Evolutionary conservation across 2,888 invertebrate species (phyloP).

Genomic region (Adelphocoris suturalis): DNA sequence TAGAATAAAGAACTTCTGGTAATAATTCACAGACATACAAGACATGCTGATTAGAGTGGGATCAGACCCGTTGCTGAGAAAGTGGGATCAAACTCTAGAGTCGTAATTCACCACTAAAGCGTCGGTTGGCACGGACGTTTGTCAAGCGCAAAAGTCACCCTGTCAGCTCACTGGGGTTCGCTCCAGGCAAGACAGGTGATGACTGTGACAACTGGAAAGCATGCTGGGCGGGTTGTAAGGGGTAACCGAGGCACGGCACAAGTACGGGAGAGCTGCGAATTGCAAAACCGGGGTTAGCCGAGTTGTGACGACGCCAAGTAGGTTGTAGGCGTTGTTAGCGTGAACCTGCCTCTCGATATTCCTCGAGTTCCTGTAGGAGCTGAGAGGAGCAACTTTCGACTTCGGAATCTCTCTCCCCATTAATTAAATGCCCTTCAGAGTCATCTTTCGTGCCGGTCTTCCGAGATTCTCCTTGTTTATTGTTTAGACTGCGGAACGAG

Average conservation of each 20-base stretch:
- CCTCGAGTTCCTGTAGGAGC: neutral
- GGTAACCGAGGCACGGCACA: neutral
- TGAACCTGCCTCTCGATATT: neutral
- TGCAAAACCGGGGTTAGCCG: too few relatives aligned
- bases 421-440: neutral
- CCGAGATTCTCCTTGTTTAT: neutral
- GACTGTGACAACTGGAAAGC: constrained; percentile 1
- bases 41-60: too few relatives aligned
- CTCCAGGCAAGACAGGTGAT: neutral
- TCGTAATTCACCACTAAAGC: neutral
- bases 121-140: neutral
- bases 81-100: neutral
- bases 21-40: too few relatives aligned
- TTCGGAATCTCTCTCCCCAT: neutral
- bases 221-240: neutral
- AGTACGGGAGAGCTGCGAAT: neutral
- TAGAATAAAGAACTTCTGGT: too few relatives aligned
- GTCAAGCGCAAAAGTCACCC: constrained; percentile 13
- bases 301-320: constrained; percentile 13
- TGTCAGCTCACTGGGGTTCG: neutral
- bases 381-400: constrained; percentile 43
- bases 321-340: constrained; percentile 47
- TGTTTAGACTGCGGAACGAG: neutral
- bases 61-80: too few relatives aligned
- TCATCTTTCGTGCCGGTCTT: neutral